Base-by-base conservation (phyloP, 1,140 invertebrate genomes). In the Lutraria rhynchaena region DNA sequence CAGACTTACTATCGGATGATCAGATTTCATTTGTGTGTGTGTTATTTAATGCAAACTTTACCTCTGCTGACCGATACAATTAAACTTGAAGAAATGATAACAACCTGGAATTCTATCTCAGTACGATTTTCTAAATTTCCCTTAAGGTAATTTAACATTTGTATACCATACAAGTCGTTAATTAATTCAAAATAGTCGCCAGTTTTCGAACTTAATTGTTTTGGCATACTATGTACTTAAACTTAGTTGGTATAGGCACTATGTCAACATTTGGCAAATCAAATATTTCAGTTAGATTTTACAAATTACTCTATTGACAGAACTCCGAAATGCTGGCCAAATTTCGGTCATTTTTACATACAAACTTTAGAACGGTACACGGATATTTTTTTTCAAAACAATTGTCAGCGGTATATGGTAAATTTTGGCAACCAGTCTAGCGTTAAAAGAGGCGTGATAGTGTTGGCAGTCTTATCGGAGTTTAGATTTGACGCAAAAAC, bases 361-460 rank as follows among this genome's bases (percentile, higher is more conserved):
- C 29, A 65, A 46, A 17, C 22, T 46, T 37, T 24, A 37, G 24
- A 49, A 41, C 63, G 24, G 37, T 41, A 41, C 44, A 27, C 41
- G 9, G 11, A 3, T 41, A n/a, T 19, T 55, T 55, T 55, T 55
- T 27, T 55, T 55, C 17, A 19, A 55, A 55, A 22, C 51, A 27
- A 22, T 22, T 19, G 51, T 19, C 51, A 55, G n/a, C 51, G 37
- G 17, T 49, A 2, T 33, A 35, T 1, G 1, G n/a, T 1, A 65
- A 46, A 67, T 49, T n/a, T 49, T 67, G 63, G 63, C 63, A 67
- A 27, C 37, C 63, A n/a, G 63, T 67, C 63, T 49, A 1, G 63
- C n/a, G 44, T 46, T 51, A 46, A 46, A 31, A 67, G 29, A 22
- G 24, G 11, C 63, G 37, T 49, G 63, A 46, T 41, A 5, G 37